phyloP scores from a whole-genome alignment of 2,797 vertebrate species.

The Cuculus canorus region DNA sequence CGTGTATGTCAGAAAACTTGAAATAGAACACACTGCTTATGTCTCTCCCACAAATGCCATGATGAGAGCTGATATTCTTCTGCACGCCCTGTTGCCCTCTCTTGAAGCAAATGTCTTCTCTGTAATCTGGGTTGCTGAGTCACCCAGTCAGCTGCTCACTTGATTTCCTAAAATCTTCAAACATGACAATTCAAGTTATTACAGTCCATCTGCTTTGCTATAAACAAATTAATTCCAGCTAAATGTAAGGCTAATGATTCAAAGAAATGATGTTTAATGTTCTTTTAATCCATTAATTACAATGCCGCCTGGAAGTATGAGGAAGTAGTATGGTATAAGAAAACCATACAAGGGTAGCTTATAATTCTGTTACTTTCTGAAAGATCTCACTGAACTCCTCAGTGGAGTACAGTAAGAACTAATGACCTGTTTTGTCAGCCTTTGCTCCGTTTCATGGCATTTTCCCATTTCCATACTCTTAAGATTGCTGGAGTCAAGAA shows the following conservation, averaged over 20 bases:
- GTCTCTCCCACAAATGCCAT: not conserved
- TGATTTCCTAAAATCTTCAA: not conserved
- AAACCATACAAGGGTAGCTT: not conserved
- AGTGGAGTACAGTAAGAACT: not conserved
- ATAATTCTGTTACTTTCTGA: not conserved
- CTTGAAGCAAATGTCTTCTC: not conserved
- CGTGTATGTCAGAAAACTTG: not conserved
- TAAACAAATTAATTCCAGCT: not conserved
- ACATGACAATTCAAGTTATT: not conserved
- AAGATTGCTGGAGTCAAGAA: not conserved
- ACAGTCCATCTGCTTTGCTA: not conserved
- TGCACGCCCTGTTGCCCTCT: not conserved
- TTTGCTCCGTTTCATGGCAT: not conserved
- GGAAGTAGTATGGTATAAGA: not conserved
- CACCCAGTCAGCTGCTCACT: not conserved
- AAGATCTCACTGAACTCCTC: not conserved
- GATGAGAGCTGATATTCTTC: not conserved
- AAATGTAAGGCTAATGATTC: not conserved
- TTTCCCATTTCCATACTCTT: not conserved
- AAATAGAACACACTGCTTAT: not conserved
- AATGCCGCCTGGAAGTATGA: not conserved
- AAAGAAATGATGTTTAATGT: not conserved
- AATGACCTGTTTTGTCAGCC: not conserved
- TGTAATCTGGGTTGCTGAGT: not conserved
- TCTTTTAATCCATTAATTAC: not conserved